Evolutionary conservation across 1,140 invertebrate species (phyloP), one percentile per base, ranked within the genome.

Genomic region (Bombus fervidus): DNA sequence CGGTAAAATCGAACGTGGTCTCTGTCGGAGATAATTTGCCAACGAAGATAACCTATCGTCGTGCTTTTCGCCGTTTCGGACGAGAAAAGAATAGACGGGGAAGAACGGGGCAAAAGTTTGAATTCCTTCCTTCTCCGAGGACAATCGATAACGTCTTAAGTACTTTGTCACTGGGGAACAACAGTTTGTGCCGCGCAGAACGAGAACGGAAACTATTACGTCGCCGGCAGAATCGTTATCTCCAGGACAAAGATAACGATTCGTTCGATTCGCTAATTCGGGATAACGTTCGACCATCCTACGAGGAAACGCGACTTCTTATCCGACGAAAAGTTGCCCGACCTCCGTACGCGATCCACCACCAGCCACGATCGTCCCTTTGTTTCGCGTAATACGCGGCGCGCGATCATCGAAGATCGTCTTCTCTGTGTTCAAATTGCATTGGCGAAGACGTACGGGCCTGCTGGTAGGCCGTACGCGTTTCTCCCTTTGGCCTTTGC

Each of bases 91-190:
- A 76, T 8, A 22, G 47, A 53, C 64, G 69, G 62, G 74, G 59
- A 53, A 37, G 74, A 64, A 47, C 47, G 47, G 47, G 47, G 47
- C 5, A 2, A 53, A 53, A 22, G 71, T 89, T 89, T 80, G 80
- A 86, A 86, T 83, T 64, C 83, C 79, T 88, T 64, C 76, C 71
- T 86, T 72, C 76, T 77, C 34, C 62, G 78, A 47, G 72, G 68
- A 72, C 73, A 84, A 90, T 90, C 87, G 79, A 89, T 73, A 71
- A 43, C n/a, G 82, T 78, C 77, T 83, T 80, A 87, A 89, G 82
- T 79, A 87, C 78, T 87, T 85, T 87, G 85, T 90, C 89, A 82
- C 71, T 57, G 43, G 71, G 82, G 85, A 79, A 89, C 78, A 86
- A 89, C 81, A 80, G 85, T 90, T 90, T 89, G 88, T 87, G 47